A percentile compares a stretch with the other conserved stretches of the same genome.
These are phyloP conservation scores for Chlorodrepanis virens DNA, from an alignment of 2,113 vertebrate species.

Conservation along the genomic window DNA sequence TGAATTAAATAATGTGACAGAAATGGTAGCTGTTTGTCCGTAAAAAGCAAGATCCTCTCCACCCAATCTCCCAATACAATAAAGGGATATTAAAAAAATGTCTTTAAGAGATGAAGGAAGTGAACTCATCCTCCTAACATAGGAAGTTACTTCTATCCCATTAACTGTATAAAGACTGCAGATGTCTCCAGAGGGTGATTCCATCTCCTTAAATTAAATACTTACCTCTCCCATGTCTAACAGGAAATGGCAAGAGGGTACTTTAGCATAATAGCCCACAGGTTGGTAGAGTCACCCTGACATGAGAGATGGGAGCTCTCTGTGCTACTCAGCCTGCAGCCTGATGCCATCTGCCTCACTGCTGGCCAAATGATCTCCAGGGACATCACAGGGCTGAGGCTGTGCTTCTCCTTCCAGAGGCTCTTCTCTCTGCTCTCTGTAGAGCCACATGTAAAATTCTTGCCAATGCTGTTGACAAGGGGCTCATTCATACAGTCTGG, in stretches of 20 bases:
- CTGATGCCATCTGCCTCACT: background rate
- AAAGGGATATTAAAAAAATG: background rate
- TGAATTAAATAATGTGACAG: background rate
- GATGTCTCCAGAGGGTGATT: background rate
- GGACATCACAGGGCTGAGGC: background rate
- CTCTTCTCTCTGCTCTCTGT: background rate
- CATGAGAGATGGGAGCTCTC: background rate
- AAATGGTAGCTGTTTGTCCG: background rate
- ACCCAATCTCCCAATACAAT: background rate
- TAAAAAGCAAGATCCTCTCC: background rate
- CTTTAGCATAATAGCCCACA: background rate
- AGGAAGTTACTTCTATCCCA: background rate
- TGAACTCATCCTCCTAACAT: background rate
- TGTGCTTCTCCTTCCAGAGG: background rate
- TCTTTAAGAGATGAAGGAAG: background rate
- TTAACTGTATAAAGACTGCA: background rate
- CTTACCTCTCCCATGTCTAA: background rate
- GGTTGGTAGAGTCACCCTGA: background rate
- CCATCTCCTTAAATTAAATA: background rate
- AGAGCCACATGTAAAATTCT: background rate
- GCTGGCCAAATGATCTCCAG: background rate
- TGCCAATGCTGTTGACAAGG: background rate
- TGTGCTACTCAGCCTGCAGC: accelerated
- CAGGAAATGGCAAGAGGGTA: background rate
- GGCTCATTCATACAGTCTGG: background rate